Evolutionary conservation across 1,140 invertebrate genomes (phyloP), one percentile per base, ranked within the genome.

Genomic region (Diplogasteroides magnus): DNA sequence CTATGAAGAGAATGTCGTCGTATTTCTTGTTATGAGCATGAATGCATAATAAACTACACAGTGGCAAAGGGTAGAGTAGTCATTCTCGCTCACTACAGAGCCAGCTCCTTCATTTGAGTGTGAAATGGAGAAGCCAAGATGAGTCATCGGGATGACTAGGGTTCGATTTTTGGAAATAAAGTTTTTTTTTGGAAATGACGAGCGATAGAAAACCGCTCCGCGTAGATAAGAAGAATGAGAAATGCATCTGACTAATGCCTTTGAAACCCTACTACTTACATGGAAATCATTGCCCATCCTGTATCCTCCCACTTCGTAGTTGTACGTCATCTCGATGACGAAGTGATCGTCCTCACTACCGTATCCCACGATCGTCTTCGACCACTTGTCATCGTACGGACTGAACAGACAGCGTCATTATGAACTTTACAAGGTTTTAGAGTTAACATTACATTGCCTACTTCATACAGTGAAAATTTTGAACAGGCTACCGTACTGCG

Each of bases 321-420:
- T 98, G 80, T 98, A 98, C 23, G 94, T 98, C 2, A 98, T 85
- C 84, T 98, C 96, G 32, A 97, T 86, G 2, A 96, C 94, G 88
- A 98, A 98, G 84, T 97, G 91, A 63, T 88, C 87, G 78, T 94
- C 91, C 85, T 98, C 96, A 11, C 90, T 88, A 0, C 95, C 95
- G 87, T 96, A 98, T 14, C 95, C 96, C 61, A 98, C 88, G 95
- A 98, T 98, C 0, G 96, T 97, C 86, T 98, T 98, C 80, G 92
- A 96, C 96, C 96, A 98, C 75, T 91, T 90, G 76, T 94, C 94
- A 82, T 92, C 91, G 86, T 97, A 98, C 23, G 93, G 93, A 56
- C 92, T 93, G 79, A 62, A 62, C 56, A 71, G 26, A 56, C 74
- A 58, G 29, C 28, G 14, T 25, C 71, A n/a, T 72, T 73, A 29